Evolutionary conservation across 2,797 vertebrate species (phyloP), one percentile per base, ranked within the genome.

Genomic region (Sandelia bainsii): DNA sequence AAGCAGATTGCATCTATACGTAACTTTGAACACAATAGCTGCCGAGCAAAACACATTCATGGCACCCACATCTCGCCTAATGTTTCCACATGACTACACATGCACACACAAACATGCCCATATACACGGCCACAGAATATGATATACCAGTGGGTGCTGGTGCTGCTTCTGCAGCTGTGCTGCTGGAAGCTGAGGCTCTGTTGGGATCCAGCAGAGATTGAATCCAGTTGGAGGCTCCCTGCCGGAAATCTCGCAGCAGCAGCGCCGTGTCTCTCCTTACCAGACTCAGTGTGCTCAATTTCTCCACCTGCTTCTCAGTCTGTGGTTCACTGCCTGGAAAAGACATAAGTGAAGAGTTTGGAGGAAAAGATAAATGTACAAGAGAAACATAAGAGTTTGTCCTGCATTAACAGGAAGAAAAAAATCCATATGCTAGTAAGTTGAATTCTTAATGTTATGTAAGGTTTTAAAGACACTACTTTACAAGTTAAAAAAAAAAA

Each of bases 151-250:
- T 77, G 59, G 84, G 60, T 83, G 45, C 80, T 27, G 81, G 48
- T 23, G 80, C 70, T 1, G 19, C 46, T 63, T 89, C 84, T 56
- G 68, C 79, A 70, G 74, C 64, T 59, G 84, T 45, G 78, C 64
- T 42, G 42, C 83, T 42, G 49, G 83, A 45, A 51, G 80, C 58
- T 0, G 87, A 50, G 34, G 84, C 78, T 82, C 80, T 85, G 27
- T 88, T 93, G 51, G 93, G 57, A 81, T 95, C 96, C 84, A 97
- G 89, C 48, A 97, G 88, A 40, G 95, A 95, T 62, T 95, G 94
- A 79, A 98, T 94, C 96, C 96, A 97, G 49, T 96, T 95, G 53
- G 96, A 95, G 27, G 97, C 96, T 0, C 96, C 94, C 82, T 95
- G 92, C 64, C 92, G 94, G 79, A 98, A 91, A 82, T 96, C 96